Base-by-base conservation (phyloP, 2,797 vertebrate genomes). In the Diglossa cyanea region DNA sequence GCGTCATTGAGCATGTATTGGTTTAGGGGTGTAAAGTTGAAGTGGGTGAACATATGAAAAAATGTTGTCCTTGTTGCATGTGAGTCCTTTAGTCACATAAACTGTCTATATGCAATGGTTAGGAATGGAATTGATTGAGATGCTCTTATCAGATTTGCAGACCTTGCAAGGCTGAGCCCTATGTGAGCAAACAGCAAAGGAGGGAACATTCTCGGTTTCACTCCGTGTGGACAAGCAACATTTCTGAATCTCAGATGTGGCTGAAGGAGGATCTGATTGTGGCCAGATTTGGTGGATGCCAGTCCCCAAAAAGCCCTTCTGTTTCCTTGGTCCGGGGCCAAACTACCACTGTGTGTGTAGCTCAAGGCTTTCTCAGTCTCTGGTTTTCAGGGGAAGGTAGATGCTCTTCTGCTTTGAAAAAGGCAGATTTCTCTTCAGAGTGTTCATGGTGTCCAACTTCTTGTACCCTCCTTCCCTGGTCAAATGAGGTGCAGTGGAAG, bases 381-480 rank as follows among this genome's bases (percentile, higher is more conserved):
- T 77, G 24, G 2, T 45, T 91, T 74, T 55, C 31, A 28, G 44
- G 57, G 10, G 25, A 44, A 62, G 4, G 23, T 53, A 17, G 10
- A 1, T 6, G 11, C 6, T 53, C 7, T 17, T 67, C 31, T 62
- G 6, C 51, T 81, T 31, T 11, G 25, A 55, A 58, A 89, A 75
- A 24, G 33, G 25, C 13, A 51, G 18, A 0, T 0, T 44, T 7
- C 30, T 76, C 54, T 77, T 54, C n/a, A n/a, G 8, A 12, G 17
- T 51, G 7, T 40, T 71, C 28, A 6, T 10, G 12, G 14, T 39
- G 7, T 45, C 26, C 53, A n/a, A 33, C 28, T 71, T 86, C 44
- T 58, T 58, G 31, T 48, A 37, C 11, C 13, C 33, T 75, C 25
- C 28, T 75, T 70, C 28, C 26, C 31, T 48, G 31, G 8, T 30